These are phyloP conservation scores for Lepetodrilus schrolli DNA, from an alignment of 2,888 invertebrate species.

Conservation along the genomic window DNA sequence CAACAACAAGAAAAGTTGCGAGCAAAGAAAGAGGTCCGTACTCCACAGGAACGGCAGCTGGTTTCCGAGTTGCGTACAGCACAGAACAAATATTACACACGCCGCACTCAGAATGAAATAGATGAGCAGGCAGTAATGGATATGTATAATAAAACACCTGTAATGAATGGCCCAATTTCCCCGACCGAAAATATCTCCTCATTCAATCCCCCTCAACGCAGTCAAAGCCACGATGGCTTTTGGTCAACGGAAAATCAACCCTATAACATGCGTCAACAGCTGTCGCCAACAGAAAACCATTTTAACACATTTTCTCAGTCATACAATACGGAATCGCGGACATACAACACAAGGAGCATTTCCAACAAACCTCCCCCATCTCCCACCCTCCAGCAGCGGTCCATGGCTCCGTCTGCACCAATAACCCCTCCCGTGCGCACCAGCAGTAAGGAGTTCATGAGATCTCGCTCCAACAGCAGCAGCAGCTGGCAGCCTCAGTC, in stretches of 20 bases:
- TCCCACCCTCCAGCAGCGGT: slow-evolving; percentile 55
- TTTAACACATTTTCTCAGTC: slow-evolving; percentile 42
- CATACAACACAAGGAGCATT: slow-evolving; percentile 38
- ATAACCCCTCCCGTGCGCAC: slow-evolving; percentile 56
- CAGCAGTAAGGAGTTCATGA: slow-evolving; percentile 68
- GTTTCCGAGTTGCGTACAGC: slow-evolving; percentile 79
- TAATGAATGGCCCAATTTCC: slow-evolving; percentile 57
- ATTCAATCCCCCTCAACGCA: slow-evolving; percentile 37
- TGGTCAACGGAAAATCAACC: slow-evolving; percentile 46
- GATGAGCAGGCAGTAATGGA: slow-evolving; percentile 68
- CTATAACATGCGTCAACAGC: slow-evolving; percentile 39
- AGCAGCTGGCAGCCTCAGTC: slow-evolving; percentile 45
- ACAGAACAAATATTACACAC: slow-evolving; percentile 77
- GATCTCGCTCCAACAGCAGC: slow-evolving; percentile 54
- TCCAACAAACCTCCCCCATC: slow-evolving; percentile 63
- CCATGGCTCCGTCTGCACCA: slow-evolving; percentile 45
- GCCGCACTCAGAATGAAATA: slow-evolving; percentile 78
- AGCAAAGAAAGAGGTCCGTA: slow-evolving; percentile 55
- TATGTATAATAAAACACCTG: slow-evolving; percentile 42
- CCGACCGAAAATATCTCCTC: slow-evolving; percentile 48
- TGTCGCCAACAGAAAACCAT: slow-evolving; percentile 31
- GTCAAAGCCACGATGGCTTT: slow-evolving; percentile 32
- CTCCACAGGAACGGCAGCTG: slow-evolving; percentile 84
- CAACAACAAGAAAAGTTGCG: slow-evolving; percentile 72
- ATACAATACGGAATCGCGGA: slow-evolving; percentile 40